Percentiles rank a stretch among this genome's conserved stretches.
Evolutionary conservation across 2,888 invertebrate genomes (phyloP).

Genomic region (Deilephila porcellus): DNA sequence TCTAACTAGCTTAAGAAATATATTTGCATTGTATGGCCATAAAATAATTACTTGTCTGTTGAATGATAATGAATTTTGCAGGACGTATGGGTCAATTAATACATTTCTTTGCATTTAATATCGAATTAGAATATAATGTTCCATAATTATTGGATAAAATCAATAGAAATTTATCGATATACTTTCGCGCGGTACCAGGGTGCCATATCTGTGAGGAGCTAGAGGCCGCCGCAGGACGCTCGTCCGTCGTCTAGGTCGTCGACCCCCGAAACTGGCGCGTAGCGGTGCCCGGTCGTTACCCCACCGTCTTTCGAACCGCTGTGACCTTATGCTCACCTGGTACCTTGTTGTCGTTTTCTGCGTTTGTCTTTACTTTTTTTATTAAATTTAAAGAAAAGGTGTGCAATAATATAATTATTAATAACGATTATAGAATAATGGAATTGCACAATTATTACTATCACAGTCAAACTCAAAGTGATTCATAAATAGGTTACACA

Average conservation of each 20-base stretch:
- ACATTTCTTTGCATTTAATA: too few species aligned
- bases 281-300: slow-evolving; percentile 83
- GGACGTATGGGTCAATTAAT: too few species aligned
- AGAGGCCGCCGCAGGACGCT: slow-evolving; percentile 73
- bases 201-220: slow-evolving; percentile 50
- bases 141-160: not conserved
- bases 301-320: slow-evolving; percentile 74
- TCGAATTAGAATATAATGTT: too few species aligned
- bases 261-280: slow-evolving; percentile 81
- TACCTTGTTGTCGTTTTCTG: slow-evolving; percentile 56
- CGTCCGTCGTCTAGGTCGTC: slow-evolving; percentile 68
- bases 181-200: slow-evolving; percentile 60
- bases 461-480: too few species aligned
- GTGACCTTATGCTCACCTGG: slow-evolving; percentile 80
- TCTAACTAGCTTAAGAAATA: too few species aligned
- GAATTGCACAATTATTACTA: too few species aligned
- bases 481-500: too few species aligned
- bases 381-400: not conserved
- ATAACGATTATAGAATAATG: too few species aligned
- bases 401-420: not conserved
- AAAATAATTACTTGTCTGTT: too few species aligned
- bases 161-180: slow-evolving; percentile 8
- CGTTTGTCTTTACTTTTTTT: slow-evolving; percentile 44
- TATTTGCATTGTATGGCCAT: too few species aligned
- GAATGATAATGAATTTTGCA: too few species aligned